Evolutionary conservation across 2,797 vertebrate species (phyloP).

Genomic region (Coranthus polyacanthus): DNA sequence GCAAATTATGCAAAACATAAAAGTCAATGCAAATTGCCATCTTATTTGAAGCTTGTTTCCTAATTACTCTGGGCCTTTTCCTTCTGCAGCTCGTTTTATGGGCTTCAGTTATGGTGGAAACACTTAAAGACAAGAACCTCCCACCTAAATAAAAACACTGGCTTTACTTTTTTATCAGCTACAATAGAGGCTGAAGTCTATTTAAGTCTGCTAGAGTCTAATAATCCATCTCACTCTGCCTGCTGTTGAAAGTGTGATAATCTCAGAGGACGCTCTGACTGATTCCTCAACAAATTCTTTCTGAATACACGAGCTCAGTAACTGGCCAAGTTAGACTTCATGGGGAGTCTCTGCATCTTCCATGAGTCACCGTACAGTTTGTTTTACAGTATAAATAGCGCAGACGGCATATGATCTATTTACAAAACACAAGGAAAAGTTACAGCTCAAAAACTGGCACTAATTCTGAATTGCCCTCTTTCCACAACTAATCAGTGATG

Average conservation of each 20-base stretch:
- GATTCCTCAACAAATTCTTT: slow-evolving; percentile 48
- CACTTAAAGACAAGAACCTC: slow-evolving; percentile 22
- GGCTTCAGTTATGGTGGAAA: slow-evolving; percentile 2
- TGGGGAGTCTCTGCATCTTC: slow-evolving; percentile 15
- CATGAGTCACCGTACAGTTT: slow-evolving; percentile 20
- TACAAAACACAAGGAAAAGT: not conserved
- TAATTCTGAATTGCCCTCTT: too few relatives aligned
- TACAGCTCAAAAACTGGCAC: too few relatives aligned
- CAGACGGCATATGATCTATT: slow-evolving; percentile 12
- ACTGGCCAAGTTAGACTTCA: slow-evolving; percentile 29
- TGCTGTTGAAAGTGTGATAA: slow-evolving; percentile 31
- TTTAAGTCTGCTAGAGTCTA: slow-evolving; percentile 1
- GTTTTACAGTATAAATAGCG: slow-evolving; percentile 5
- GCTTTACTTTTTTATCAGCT: slow-evolving; percentile 14
- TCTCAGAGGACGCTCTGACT: slow-evolving; percentile 45
- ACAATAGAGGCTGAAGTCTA: not conserved
- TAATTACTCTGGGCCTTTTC: slow-evolving; percentile 27
- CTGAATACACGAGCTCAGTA: slow-evolving; percentile 24
- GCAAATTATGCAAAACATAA: slow-evolving; percentile 57
- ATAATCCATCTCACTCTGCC: slow-evolving; percentile 29
- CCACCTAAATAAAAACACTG: slow-evolving; percentile 4
- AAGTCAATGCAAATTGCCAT: slow-evolving; percentile 33
- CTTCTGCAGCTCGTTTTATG: not conserved
- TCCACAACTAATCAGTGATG: too few relatives aligned
- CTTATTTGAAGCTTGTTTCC: slow-evolving; percentile 23